Base-by-base conservation (phyloP, 92 coral and sea anemone species). In the Paragorgia papillata region DNA sequence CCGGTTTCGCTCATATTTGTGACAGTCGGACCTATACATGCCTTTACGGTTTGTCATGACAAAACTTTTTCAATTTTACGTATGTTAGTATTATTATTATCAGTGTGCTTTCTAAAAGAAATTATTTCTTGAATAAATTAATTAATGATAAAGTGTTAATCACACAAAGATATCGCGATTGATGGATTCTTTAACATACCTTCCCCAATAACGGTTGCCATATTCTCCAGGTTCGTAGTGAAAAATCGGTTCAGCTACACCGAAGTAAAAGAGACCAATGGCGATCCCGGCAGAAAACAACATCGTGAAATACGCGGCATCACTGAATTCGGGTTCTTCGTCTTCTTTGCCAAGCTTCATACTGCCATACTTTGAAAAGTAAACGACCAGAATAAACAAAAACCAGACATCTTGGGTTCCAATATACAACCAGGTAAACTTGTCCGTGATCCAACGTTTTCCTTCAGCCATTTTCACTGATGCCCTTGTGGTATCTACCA, bases 401-500 rank as follows among this genome's bases (percentile, higher is more conserved):
- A 84, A 85, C 89, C 92, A 89, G 10, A 82, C 88, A 41, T 89
- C 89, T 79, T 89, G 90, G 3, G 85, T 89, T 18, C 92, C 81
- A 44, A 76, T 76, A 19, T 76, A 76, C 61, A 76, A n/a, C 81
- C 81, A 76, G n/a, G 81, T 76, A 87, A 28, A 89, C 53, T 46
- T 46, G 53, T 46, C 53, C 53, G 53, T 46, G n/a, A 46, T 46
- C 53, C 53, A 46, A 15, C 53, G 53, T 15, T 46, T 46, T 46
- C 9, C 53, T 46, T 46, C n/a, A 46, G 14, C 53, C 53, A 46
- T 46, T 46, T 46, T 46, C 9, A 6, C 53, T 46, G 53, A 46
- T 46, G n/a, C 53, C 53, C 14, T 46, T 46, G 12, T 2, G 53
- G 53, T 46, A n/a, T 46, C n/a, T 7, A 15, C 9, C 7, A 46